phyloP scores from a whole-genome alignment of 1,140 invertebrate species.

The Trachelipus rathkii region DNA sequence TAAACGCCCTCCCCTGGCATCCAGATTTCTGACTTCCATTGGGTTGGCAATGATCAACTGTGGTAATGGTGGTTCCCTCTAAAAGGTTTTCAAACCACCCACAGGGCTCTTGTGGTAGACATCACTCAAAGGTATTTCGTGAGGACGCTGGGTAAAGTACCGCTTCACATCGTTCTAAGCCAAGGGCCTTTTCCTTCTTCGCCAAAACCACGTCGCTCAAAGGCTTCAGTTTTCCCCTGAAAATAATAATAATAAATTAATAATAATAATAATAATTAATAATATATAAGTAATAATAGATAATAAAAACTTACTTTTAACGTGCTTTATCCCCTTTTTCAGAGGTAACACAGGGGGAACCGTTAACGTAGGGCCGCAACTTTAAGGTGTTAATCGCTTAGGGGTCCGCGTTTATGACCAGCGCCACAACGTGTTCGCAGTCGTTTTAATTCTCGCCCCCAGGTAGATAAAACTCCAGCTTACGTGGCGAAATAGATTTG shows the following conservation, averaged over 20 bases:
- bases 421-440: too few relatives aligned
- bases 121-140: conserved; percentile 51
- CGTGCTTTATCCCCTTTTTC: too few relatives aligned
- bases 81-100: conserved; percentile 76
- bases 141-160: conserved; percentile 56
- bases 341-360: too few relatives aligned
- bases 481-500: too few relatives aligned
- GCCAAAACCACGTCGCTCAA: conserved; percentile 43
- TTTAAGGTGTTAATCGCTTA: too few relatives aligned
- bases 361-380: too few relatives aligned
- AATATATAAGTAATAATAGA: too few relatives aligned
- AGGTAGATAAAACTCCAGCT: too few relatives aligned
- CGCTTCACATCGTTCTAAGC: conserved; percentile 52
- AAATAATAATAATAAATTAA: conserved; percentile 4
- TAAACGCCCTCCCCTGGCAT: conserved; percentile 18
- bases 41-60: conserved; percentile 46
- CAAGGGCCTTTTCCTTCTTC: conserved; percentile 45
- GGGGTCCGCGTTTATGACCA: too few relatives aligned
- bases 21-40: conserved; percentile 44
- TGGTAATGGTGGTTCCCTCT: conserved; percentile 50
- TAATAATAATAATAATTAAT: conserved; percentile 12
- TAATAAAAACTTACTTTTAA: too few relatives aligned
- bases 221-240: conserved; percentile 43
- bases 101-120: conserved; percentile 62
- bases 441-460: too few relatives aligned